Evolutionary conservation across 2,797 vertebrate species (phyloP).

Genomic region (Lates japonicus): DNA sequence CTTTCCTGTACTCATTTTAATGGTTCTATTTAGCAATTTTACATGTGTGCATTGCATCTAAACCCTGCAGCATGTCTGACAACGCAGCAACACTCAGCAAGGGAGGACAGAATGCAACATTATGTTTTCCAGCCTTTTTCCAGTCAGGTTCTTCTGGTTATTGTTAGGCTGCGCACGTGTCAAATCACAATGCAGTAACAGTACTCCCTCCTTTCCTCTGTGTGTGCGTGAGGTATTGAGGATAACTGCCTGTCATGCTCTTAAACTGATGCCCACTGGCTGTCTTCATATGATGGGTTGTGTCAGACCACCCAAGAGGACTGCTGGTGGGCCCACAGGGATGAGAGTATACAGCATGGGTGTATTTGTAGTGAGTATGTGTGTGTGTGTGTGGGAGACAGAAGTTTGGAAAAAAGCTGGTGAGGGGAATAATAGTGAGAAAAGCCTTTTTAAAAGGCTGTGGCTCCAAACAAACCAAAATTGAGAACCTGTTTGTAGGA

Average conservation of each 20-base stretch:
- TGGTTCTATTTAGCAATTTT: slow-evolving; percentile 18
- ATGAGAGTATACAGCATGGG: slow-evolving; percentile 70
- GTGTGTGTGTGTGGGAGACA: slow-evolving; percentile 30
- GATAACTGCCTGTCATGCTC: slow-evolving; percentile 76
- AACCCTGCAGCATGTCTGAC: slow-evolving; percentile 19
- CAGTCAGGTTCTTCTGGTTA: slow-evolving; percentile 27
- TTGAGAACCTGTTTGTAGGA: slow-evolving; percentile 58
- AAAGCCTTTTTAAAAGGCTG: slow-evolving; percentile 48
- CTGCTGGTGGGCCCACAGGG: slow-evolving; percentile 76
- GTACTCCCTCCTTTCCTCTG: slow-evolving; percentile 67
- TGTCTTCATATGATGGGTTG: slow-evolving; percentile 77
- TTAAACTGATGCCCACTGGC: slow-evolving; percentile 81
- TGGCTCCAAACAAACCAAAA: slow-evolving; percentile 66
- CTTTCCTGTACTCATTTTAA: slow-evolving; percentile 15
- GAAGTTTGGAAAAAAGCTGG: slow-evolving; percentile 19
- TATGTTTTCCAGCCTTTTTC: slow-evolving; percentile 26
- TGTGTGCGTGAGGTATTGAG: slow-evolving; percentile 67
- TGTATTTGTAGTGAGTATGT: slow-evolving; percentile 59
- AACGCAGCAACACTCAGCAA: slow-evolving; percentile 1
- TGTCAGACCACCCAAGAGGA: slow-evolving; percentile 84
- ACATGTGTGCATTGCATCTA: neutral
- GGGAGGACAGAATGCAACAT: neutral
- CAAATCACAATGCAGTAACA: slow-evolving; percentile 74
- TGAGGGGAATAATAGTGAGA: slow-evolving; percentile 35
- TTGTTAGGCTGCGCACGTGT: slow-evolving; percentile 60